Evolutionary conservation across 1,140 invertebrate species (phyloP), one percentile per base, ranked within the genome.

Genomic region (Drosophila micromelanica): DNA sequence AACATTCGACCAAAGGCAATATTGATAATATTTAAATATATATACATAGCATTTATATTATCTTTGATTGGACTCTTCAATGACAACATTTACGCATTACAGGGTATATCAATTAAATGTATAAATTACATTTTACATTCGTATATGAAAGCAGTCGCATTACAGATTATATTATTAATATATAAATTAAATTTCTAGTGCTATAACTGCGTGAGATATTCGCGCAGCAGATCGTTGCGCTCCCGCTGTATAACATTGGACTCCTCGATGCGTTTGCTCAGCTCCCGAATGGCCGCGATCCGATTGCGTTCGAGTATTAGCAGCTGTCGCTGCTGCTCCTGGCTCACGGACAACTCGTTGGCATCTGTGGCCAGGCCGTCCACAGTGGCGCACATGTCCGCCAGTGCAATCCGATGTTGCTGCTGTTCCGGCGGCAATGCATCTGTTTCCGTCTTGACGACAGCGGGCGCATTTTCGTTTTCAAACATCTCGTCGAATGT

Each of bases 221-320:
- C 73, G 5, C 67, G 40, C 6, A 78, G 17, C 4, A 78, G 52
- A 13, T 76, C 76, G 37, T 78, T 78, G 5, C 76, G 49, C 35
- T 78, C 73, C 0, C 73, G 55, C 51, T 78, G 73, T 37, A 78
- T 78, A 2, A 42, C 68, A 45, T 78, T 78, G 0, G 73, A 78
- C 6, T 76, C 76, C 6, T 76, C 73, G 13, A 78, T 71, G 8
- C 73, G 67, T 42, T 61, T 71, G 35, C 73, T 76, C 1, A 78
- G 45, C 40, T 78, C 73, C 15, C 52, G 42, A 9, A 78, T 76
- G 17, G 76, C 76, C 0, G 73, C 32, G 23, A 78, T 75, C 9
- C 73, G 46, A 15, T 57, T 78, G 8, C 76, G 73, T 35, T 76
- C 76, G 1, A 78, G 40, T 9, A 72, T 43, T 11, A 76, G 12